A percentile compares a stretch with the other conserved stretches of the same genome.
phyloP scores from a whole-genome alignment of 2,113 vertebrate genomes.

The Bubalus kerabau region DNA sequence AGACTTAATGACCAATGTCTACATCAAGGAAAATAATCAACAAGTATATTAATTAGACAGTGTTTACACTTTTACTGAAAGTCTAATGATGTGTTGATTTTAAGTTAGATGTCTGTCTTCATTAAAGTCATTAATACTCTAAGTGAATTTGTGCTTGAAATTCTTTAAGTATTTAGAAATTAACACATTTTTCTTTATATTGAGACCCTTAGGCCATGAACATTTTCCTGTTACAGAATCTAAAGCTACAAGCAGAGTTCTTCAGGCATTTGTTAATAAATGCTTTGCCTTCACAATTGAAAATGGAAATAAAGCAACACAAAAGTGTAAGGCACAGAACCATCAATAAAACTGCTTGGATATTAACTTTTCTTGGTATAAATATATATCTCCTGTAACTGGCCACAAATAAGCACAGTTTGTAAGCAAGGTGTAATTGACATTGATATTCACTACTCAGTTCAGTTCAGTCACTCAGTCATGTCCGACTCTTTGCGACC shows the following conservation, averaged over 20 bases:
- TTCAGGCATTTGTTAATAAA: slow-evolving; percentile 53
- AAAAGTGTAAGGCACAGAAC: neutral
- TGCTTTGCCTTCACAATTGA: neutral
- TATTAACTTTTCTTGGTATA: neutral
- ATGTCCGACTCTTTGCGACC: too few relatives aligned
- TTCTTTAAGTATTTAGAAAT: slow-evolving; percentile 49
- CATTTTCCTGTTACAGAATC: slow-evolving; percentile 25
- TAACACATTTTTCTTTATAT: slow-evolving; percentile 51
- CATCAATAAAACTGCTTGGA: neutral
- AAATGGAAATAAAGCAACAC: slow-evolving; percentile 37
- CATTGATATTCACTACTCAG: neutral
- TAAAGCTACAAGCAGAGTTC: slow-evolving; percentile 40
- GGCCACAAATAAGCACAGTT: neutral
- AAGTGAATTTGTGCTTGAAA: slow-evolving; percentile 53
- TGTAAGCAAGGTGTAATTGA: neutral
- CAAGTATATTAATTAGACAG: slow-evolving; percentile 59
- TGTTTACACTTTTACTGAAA: slow-evolving; percentile 59
- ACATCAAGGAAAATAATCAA: slow-evolving; percentile 62
- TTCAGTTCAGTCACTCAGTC: neutral
- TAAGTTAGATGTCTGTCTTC: slow-evolving; percentile 46
- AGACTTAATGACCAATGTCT: slow-evolving; percentile 52
- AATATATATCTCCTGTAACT: neutral
- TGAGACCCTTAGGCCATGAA: slow-evolving; percentile 28
- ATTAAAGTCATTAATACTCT: slow-evolving; percentile 62
- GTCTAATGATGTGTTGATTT: slow-evolving; percentile 60